Evolutionary conservation across 2,888 invertebrate genomes (phyloP), one percentile per base, ranked within the genome.

Genomic region (Epinotia ramella): DNA sequence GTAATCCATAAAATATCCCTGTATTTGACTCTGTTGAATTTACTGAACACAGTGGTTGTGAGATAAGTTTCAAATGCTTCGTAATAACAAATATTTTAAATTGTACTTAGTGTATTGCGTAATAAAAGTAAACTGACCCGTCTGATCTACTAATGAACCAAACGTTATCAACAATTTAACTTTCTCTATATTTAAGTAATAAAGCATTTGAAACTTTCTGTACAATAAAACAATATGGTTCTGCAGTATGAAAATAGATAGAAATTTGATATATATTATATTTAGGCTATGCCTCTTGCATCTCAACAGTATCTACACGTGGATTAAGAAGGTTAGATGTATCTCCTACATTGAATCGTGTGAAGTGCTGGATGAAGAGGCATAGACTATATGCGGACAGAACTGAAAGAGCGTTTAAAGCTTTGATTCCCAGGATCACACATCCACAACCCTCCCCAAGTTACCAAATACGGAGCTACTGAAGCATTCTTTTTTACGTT

Each of bases 341-440:
- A 18, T 24, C 33, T 4, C 4, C 6, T n/a, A 24, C 24, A n/a
- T 44, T 12, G 24, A 24, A 20, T 13, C 64, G 73, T 73, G 53
- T 72, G 73, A 77, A 70, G 73, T 73, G 78, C 40, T 46, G 12
- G 49, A 80, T 77, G 79, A 85, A 89, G 87, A 89, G 90, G 87
- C 90, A 89, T 85, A 83, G 85, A 80, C 71, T 67, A 76, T 76
- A 83, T 81, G 83, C 82, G 85, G 88, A 88, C 88, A 88, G 87
- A 91, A 92, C 87, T 87, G 87, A 92, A 93, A 91, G 81, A 85
- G 87, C 84, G 88, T 86, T 94, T 94, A 94, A 94, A 94, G 94
- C 94, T 94, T 94, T 94, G 94, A 94, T 94, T 94, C 89, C 93
- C 89, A 88, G 88, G 86, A 93, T 93, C 93, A 93, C 89, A 89